Conservation (phyloP, 2,113 vertebrate genomes). For the Lonchura striata region DNA sequence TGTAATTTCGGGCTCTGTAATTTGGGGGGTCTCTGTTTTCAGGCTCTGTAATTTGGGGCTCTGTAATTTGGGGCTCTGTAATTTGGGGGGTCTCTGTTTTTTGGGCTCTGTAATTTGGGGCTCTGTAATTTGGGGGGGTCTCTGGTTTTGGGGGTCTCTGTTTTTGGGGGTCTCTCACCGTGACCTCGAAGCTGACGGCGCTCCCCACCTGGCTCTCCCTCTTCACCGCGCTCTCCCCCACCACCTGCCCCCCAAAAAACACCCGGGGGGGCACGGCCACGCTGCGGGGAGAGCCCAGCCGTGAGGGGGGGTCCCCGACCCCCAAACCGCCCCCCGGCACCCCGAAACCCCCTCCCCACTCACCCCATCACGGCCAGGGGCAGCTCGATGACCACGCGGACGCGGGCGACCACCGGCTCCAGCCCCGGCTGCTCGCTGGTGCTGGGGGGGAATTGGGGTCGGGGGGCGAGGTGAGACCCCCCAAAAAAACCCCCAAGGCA, state of each 20-base stretch:
- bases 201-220: neutral
- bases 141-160: no score
- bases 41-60: no score
- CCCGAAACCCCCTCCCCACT: neutral
- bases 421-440: neutral
- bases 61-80: no score
- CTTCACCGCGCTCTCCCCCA: neutral
- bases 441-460: neutral
- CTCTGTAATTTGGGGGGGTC: no score
- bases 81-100: no score
- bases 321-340: neutral
- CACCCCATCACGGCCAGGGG: neutral
- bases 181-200: neutral
- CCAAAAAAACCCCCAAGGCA: neutral
- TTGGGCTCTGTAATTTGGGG: no score
- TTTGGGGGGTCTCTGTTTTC: no score
- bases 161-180: no score
- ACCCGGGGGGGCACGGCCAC: neutral
- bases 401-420: neutral
- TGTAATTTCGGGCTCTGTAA: no score
- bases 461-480: neutral
- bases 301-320: neutral
- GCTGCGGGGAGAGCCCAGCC: neutral
- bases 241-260: neutral
- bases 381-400: neutral